Evolutionary conservation across 1,140 invertebrate species (phyloP).

Genomic region (Trichomalopsis sarcophagae): DNA sequence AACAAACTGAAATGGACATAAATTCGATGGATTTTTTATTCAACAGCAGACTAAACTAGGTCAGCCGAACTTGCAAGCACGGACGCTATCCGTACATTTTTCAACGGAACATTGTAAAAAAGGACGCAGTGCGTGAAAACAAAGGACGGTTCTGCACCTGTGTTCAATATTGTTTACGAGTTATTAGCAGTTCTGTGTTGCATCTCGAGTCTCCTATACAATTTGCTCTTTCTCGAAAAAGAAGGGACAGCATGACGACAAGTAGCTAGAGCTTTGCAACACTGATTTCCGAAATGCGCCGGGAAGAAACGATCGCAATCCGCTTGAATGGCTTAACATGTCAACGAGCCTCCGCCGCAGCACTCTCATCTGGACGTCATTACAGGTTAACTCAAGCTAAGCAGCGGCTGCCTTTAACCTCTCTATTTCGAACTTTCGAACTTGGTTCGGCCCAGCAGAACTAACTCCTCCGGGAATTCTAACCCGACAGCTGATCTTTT

Average conservation of each 20-base stretch:
- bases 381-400: slow-evolving; percentile 52
- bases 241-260: background rate
- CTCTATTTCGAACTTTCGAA: background rate
- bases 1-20: background rate
- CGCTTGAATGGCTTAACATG: slow-evolving; percentile 57
- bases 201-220: background rate
- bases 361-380: slow-evolving; percentile 54
- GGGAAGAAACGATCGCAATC: slow-evolving; percentile 45
- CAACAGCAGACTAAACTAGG: background rate
- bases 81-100: background rate
- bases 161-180: slow-evolving; percentile 13
- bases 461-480: background rate
- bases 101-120: background rate
- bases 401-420: background rate
- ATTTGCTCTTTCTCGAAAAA: background rate
- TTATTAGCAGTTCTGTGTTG: background rate
- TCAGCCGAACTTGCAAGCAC: background rate
- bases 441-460: background rate
- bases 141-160: slow-evolving; percentile 36
- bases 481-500: background rate
- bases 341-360: slow-evolving; percentile 44
- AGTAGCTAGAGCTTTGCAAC: background rate
- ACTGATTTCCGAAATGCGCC: slow-evolving; percentile 52
- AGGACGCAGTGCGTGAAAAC: background rate
- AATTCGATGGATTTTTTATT: background rate